Conservation (phyloP, 1,140 invertebrate genomes). For the Dendroctonus ponderosae region DNA sequence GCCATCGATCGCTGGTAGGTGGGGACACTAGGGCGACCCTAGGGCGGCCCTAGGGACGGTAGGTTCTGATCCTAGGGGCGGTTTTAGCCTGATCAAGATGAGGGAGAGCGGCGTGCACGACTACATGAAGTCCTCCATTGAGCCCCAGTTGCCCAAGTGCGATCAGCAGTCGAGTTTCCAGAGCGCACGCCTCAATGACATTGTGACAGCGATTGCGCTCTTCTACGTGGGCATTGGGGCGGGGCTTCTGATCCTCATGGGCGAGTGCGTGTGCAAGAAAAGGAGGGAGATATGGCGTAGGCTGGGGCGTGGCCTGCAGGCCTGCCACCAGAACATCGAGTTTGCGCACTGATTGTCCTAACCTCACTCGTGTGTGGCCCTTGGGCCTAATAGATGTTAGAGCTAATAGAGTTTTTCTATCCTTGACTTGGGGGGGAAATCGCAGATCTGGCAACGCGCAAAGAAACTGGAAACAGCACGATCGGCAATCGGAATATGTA, state of each 20-base stretch:
- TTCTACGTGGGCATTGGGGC: conserved; percentile 28
- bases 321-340: neutral
- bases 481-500: neutral
- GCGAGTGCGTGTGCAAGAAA: conserved; percentile 36
- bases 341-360: neutral
- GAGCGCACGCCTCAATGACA: conserved; percentile 37
- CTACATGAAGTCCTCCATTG: conserved; percentile 28
- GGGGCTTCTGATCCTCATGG: conserved; percentile 15
- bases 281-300: neutral
- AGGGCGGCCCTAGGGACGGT: neutral
- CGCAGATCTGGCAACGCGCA: conserved; percentile 1
- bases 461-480: conserved; percentile 3
- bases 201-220: conserved; percentile 32
- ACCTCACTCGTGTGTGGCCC: no score
- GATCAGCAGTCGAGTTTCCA: conserved; percentile 31
- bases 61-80: conserved; percentile 4
- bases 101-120: conserved; percentile 37
- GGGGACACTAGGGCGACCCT: neutral
- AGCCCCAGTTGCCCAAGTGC: conserved; percentile 29
- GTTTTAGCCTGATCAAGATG: conserved; percentile 39
- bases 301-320: neutral
- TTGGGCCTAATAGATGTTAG: neutral
- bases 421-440: neutral
- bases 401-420: conserved; percentile 2
- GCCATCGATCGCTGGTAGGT: conserved; percentile 36